phyloP scores from a whole-genome alignment of 2,113 vertebrate species.

The Pollachius pollachius region DNA sequence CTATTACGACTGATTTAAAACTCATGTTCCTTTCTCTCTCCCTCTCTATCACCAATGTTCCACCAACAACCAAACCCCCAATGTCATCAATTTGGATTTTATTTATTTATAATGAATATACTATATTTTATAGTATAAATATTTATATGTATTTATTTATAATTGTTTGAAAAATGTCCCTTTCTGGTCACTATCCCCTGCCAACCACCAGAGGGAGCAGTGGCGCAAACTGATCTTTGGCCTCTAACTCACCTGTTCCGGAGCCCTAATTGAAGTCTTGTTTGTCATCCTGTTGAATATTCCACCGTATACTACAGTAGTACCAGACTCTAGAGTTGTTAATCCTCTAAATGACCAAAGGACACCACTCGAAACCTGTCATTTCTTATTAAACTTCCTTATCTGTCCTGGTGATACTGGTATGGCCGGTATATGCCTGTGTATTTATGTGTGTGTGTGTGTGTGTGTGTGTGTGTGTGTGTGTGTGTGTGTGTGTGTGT shows the following conservation, averaged over 20 bases:
- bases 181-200: neutral
- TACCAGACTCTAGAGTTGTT: neutral
- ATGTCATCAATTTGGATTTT: too few species aligned
- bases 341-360: too few species aligned
- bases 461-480: constrained; percentile 1
- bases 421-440: neutral
- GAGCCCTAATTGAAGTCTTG: neutral
- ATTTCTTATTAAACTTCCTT: neutral
- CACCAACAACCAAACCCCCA: neutral
- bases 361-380: neutral
- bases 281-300: neutral
- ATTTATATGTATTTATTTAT: neutral
- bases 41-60: neutral
- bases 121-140: too few species aligned
- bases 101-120: too few species aligned
- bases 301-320: neutral
- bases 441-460: neutral
- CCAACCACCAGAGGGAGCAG: constrained; percentile 50
- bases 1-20: too few species aligned
- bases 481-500: neutral
- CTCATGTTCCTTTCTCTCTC: neutral
- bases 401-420: neutral
- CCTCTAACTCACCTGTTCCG: constrained; percentile 23
- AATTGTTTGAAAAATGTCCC: neutral
- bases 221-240: constrained; percentile 40